Base-by-base conservation (phyloP, 1,140 invertebrate species). In the Chrysopa pallens region DNA sequence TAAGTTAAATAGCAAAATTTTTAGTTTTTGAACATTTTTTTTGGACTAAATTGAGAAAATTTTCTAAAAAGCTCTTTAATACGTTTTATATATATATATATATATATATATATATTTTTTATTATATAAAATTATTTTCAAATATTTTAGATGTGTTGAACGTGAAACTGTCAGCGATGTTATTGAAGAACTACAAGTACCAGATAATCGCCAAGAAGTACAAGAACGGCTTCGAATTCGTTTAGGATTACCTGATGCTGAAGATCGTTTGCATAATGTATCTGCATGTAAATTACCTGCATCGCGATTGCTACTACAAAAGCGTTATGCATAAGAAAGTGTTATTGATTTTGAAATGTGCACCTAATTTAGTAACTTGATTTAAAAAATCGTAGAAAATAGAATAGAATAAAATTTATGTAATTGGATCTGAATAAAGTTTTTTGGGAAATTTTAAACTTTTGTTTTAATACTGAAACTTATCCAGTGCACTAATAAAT, bases 211-310 rank as follows among this genome's bases (percentile, higher is more conserved):
- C 40, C 42, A 51, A n/a, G 59, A 65, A 48, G 58, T 64, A 15
- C 47, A 52, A 44, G 42, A 54, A 9, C 66, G 63, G 46, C 45
- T 70, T 35, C 45, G 51, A 28, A 42, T 42, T 35, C 55, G 55
- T 13, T 49, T 68, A 8, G 28, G 54, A 27, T 40, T 53, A n/a
- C 56, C 61, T 35, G 65, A 66, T 39, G 57, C 57, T 8, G 27
- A 52, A 1, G 58, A 65, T 31, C 52, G 64, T 13, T 48, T 72
- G 38, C 69, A 72, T 45, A 70, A 66, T 43, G 62, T 71, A 29
- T 72, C 69, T 13, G 58, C 52, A 17, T 72, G 69, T 48, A 61
- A 66, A 46, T 55, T 72, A 44, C 69, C 69, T 12, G 66, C 63
- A 38, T 60, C 69, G 4, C 60, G 63, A 49, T 61, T 64, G 52